phyloP scores from a whole-genome alignment of 2,888 invertebrate genomes.

The Drosophila buzzatii region DNA sequence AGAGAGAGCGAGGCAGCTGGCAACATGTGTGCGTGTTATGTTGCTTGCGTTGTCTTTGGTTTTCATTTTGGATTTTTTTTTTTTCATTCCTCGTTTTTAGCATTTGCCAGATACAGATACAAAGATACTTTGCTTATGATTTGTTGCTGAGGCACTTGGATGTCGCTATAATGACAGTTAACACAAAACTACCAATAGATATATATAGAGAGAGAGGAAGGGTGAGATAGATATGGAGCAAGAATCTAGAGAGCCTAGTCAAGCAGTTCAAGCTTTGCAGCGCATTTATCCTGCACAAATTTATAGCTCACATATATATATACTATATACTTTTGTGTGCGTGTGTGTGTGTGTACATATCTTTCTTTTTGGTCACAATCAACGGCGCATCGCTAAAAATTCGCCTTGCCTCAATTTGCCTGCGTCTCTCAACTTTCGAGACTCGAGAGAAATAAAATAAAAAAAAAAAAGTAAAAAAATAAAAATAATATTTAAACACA shows the following conservation, averaged over 20 bases:
- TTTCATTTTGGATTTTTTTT: slow-evolving; percentile 12
- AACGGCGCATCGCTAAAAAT: slow-evolving; percentile 35
- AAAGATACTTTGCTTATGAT: slow-evolving; percentile 37
- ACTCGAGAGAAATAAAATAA: slow-evolving; percentile 1
- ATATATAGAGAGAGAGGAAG: neutral
- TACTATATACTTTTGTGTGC: neutral
- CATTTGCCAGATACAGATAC: slow-evolving; percentile 50
- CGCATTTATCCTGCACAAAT: slow-evolving; percentile 3
- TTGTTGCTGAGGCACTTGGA: slow-evolving; percentile 33
- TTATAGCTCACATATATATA: neutral
- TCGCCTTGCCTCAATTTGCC: slow-evolving; percentile 43
- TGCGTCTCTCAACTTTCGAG: slow-evolving; percentile 16
- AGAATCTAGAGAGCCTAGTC: slow-evolving; percentile 1
- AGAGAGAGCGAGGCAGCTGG: slow-evolving; percentile 19
- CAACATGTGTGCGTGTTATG: slow-evolving; percentile 69
- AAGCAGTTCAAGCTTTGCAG: slow-evolving; percentile 3
- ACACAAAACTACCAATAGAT: slow-evolving; percentile 9
- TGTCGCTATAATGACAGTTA: slow-evolving; percentile 30
- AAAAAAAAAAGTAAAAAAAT: slow-evolving; percentile 16
- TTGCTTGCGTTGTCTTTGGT: slow-evolving; percentile 41
- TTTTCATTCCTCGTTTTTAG: slow-evolving; percentile 26
- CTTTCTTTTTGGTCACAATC: slow-evolving; percentile 27
- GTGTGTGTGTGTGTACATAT: slow-evolving; percentile 3
- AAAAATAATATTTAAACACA: slow-evolving; percentile 55
- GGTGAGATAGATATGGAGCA: neutral